Percentiles rank a stretch among this genome's conserved stretches.
These are phyloP conservation scores for Silurus glanis DNA, from an alignment of 2,113 vertebrate species.

Conservation along the genomic window DNA sequence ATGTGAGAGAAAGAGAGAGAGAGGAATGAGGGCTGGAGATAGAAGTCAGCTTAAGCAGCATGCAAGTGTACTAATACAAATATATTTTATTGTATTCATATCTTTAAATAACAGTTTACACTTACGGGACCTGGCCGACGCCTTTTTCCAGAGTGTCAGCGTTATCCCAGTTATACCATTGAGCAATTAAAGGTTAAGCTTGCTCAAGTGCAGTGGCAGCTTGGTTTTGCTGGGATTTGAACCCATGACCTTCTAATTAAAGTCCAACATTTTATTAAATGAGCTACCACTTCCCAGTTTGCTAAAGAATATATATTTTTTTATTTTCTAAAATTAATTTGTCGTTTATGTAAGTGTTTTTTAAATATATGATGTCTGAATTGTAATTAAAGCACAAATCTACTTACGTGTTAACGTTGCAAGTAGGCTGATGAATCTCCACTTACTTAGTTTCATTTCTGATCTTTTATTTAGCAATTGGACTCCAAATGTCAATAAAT, in stretches of 20 bases:
- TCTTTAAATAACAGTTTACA: background rate
- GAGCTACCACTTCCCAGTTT: background rate
- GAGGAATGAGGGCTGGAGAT: too few relatives aligned
- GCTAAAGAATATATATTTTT: background rate
- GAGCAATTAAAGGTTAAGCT: too few relatives aligned
- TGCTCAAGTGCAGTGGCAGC: too few relatives aligned
- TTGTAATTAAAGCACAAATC: background rate
- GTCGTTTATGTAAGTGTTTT: too few relatives aligned
- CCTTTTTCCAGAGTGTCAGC: too few relatives aligned
- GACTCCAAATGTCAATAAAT: slow-evolving; percentile 51
- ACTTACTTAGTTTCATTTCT: background rate
- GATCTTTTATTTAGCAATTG: slow-evolving; percentile 44
- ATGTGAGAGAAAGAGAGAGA: background rate
- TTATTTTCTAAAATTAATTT: background rate
- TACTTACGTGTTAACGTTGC: background rate
- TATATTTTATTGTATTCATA: background rate
- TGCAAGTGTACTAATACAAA: too few relatives aligned
- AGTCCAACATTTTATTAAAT: too few relatives aligned
- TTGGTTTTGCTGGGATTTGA: too few relatives aligned
- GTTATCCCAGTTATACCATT: too few relatives aligned
- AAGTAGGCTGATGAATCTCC: background rate
- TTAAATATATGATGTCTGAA: background rate
- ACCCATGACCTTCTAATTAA: too few relatives aligned
- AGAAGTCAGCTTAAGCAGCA: too few relatives aligned
- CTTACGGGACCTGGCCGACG: too few relatives aligned